phyloP scores from a whole-genome alignment of 2,888 invertebrate genomes.

The Notodonta ziczac region DNA sequence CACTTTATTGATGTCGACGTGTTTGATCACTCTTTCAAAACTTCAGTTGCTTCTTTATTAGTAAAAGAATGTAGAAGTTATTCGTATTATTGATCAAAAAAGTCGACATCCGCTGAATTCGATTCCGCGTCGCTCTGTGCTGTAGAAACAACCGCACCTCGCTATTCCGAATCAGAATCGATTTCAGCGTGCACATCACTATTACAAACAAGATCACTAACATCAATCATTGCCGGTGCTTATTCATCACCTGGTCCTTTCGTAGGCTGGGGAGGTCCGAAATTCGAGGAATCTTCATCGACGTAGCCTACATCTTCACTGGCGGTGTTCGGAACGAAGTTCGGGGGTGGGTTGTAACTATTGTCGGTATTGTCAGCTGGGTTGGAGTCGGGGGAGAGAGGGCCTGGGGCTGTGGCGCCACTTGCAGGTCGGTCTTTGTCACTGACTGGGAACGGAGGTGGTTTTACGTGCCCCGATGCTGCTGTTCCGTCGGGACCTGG shows the following conservation, averaged over 20 bases:
- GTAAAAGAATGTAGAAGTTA: background rate
- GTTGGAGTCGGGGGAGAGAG: conserved; percentile 38
- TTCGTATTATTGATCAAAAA: conserved; percentile 15
- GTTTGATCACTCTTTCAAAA: conserved; percentile 13
- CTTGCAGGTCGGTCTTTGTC: conserved; percentile 62
- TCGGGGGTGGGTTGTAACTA: conserved; percentile 31
- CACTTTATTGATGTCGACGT: conserved; percentile 30
- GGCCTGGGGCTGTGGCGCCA: conserved; percentile 38
- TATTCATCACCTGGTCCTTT: conserved; percentile 82
- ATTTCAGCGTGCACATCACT: conserved; percentile 14
- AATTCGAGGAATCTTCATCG: conserved; percentile 64
- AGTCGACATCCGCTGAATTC: conserved; percentile 20
- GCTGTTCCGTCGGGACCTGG: conserved; percentile 82
- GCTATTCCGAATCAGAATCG: conserved; percentile 8
- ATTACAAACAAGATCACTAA: conserved; percentile 71
- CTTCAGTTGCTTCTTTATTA: background rate
- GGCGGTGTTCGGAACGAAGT: conserved; percentile 37
- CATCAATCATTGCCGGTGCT: conserved; percentile 70
- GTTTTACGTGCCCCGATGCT: conserved; percentile 84
- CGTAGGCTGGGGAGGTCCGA: conserved; percentile 66
- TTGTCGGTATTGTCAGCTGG: conserved; percentile 19
- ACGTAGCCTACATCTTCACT: conserved; percentile 59
- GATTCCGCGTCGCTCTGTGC: background rate
- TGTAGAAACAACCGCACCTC: conserved; percentile 5
- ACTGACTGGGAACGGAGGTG: conserved; percentile 70